Conservation (phyloP, 2,797 vertebrate species). For the Gymnocypris eckloni region DNA sequence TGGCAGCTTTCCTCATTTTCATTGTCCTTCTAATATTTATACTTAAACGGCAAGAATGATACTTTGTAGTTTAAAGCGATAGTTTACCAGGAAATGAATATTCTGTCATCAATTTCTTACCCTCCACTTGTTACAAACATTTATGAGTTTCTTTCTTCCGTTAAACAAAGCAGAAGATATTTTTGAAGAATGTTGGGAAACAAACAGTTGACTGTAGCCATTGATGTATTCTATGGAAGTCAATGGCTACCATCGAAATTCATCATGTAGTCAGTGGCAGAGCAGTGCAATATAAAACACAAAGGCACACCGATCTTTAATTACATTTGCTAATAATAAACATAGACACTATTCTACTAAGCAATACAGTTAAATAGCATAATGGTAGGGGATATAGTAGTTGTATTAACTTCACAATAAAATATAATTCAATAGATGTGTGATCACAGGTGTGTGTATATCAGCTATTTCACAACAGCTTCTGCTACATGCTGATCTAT, state of each 20-base stretch:
- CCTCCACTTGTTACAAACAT: neutral
- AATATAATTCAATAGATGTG: neutral
- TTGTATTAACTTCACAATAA: neutral
- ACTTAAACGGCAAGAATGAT: neutral
- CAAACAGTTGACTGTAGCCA: neutral
- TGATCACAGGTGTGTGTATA: neutral
- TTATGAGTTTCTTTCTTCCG: neutral
- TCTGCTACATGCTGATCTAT: conserved; percentile 7
- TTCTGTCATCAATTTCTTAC: neutral
- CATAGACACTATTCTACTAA: neutral
- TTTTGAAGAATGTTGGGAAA: neutral
- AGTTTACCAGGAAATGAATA: neutral
- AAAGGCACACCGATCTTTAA: neutral
- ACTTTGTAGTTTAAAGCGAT: neutral
- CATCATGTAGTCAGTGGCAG: neutral
- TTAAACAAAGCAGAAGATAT: neutral
- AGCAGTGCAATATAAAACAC: neutral
- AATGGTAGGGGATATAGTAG: neutral
- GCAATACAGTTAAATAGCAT: neutral
- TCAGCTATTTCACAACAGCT: neutral
- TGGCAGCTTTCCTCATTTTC: neutral
- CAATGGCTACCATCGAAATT: neutral
- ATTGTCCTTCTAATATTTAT: neutral
- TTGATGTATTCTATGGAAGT: neutral
- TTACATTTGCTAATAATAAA: neutral